Base-by-base conservation (phyloP, 1,140 invertebrate genomes). In the Papilio glaucus region DNA sequence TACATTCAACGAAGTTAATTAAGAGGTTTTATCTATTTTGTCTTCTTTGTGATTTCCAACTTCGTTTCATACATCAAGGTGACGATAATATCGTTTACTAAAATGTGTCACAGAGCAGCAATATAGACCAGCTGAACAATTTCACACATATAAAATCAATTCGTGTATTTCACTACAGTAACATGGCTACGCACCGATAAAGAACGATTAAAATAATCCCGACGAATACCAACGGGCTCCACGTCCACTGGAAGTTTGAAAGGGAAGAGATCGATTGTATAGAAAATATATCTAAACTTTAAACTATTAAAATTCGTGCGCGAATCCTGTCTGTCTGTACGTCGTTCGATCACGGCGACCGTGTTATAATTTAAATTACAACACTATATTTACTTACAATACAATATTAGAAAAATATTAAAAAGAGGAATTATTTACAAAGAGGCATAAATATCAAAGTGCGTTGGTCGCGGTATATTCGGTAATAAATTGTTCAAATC, bases 391-490 rank as follows among this genome's bases (percentile, higher is more conserved):
- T 6, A 69, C 41, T 78, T 79, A 80, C 41, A 74, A 73, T 79
- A 77, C 71, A 74, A 79, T 77, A 77, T 77, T 82, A 84, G 80
- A 80, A 83, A 84, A 82, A 83, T 85, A 83, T 82, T 85, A 83
- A 83, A 85, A 69, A 74, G 60, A 73, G 77, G 72, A 70, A 65
- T 57, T 85, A 85, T 85, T 77, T 85, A 85, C 83, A 85, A n/a
- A 15, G 76, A 68, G 41, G 37, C 67, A 33, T 53, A 53, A 69
- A 13, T 69, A 65, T 65, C 67, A 69, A 69, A 53, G 41, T 69
- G 67, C 67, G 67, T 69, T 33, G 67, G 67, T 49, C 67, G 67
- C 67, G 42, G 67, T 69, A 49, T 24, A 2, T 24, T 18, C 37
- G 13, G 67, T 69, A 69, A 12, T 45, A 69, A 49, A 69, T 53